Evolutionary conservation across 2,888 invertebrate genomes (phyloP).

Genomic region (Drosophila pegasa): DNA sequence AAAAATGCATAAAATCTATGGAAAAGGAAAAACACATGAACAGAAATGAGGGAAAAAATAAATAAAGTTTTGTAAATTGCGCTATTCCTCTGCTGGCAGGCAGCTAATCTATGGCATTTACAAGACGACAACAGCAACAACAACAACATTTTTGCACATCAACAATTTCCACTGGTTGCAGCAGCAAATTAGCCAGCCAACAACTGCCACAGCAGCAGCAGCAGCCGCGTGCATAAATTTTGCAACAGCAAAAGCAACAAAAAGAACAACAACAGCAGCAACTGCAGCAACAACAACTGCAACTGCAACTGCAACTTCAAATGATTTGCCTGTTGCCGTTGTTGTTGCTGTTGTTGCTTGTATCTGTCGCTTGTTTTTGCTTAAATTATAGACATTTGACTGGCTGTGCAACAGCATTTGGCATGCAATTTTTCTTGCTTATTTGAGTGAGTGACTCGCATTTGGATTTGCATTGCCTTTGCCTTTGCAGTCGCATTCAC

Average conservation of each 20-base stretch:
- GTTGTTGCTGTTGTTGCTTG: conserved; percentile 54
- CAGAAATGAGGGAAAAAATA: conserved; percentile 26
- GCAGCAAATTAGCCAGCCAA: conserved; percentile 69
- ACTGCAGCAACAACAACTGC: conserved; percentile 28
- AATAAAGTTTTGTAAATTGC: conserved; percentile 59
- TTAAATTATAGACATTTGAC: conserved; percentile 79
- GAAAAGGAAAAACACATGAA: conserved; percentile 31
- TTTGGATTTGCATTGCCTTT: conserved; percentile 34
- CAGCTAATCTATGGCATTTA: conserved; percentile 78
- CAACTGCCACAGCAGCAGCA: conserved; percentile 50
- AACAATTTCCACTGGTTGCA: conserved; percentile 75
- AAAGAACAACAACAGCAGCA: conserved; percentile 44
- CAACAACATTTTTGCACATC: conserved; percentile 72
- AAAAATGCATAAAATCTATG: conserved; percentile 23
- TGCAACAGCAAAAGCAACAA: conserved; percentile 54
- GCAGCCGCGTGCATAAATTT: conserved; percentile 71
- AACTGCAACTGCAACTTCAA: conserved; percentile 56
- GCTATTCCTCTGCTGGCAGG: conserved; percentile 68
- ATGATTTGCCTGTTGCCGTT: conserved; percentile 61
- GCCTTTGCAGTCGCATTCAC: conserved; percentile 30
- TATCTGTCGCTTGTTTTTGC: conserved; percentile 78
- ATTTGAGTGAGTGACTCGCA: conserved; percentile 69
- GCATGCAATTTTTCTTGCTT: conserved; percentile 71
- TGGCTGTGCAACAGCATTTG: conserved; percentile 66
- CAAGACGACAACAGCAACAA: conserved; percentile 64